phyloP scores from a whole-genome alignment of 2,113 vertebrate genomes.

The Megaceryle torquata region DNA sequence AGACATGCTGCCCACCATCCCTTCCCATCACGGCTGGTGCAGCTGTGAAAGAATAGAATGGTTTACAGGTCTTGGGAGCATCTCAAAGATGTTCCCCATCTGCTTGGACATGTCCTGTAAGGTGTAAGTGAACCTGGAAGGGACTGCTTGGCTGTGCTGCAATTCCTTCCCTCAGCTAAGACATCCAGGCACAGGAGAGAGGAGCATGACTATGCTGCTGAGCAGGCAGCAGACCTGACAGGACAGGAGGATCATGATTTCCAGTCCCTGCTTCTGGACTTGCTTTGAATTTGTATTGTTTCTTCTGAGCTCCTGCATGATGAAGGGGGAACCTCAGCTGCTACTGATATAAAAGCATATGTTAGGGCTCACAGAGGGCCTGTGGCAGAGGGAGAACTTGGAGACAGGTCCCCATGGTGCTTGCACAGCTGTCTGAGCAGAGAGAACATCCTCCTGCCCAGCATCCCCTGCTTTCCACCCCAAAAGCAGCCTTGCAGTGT shows the following conservation, averaged over 20 bases:
- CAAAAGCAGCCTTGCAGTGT: background rate
- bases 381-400: background rate
- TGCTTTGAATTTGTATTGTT: background rate
- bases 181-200: background rate
- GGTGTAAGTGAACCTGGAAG: background rate
- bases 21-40: background rate
- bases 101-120: background rate
- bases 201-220: fast-evolving
- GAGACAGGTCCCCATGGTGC: background rate
- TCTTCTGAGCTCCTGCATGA: background rate
- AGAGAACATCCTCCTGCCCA: background rate
- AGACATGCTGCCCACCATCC: background rate
- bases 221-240: fast-evolving
- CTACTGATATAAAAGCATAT: fast-evolving
- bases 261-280: background rate
- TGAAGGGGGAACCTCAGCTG: background rate
- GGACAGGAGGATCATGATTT: background rate
- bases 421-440: background rate
- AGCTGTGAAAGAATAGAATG: background rate
- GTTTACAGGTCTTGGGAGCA: background rate
- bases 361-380: background rate
- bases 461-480: background rate
- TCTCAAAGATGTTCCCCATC: fast-evolving
- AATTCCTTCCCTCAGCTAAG: background rate
- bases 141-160: background rate